phyloP scores from a whole-genome alignment of 2,888 invertebrate genomes.

The Alloplasta piceator region DNA sequence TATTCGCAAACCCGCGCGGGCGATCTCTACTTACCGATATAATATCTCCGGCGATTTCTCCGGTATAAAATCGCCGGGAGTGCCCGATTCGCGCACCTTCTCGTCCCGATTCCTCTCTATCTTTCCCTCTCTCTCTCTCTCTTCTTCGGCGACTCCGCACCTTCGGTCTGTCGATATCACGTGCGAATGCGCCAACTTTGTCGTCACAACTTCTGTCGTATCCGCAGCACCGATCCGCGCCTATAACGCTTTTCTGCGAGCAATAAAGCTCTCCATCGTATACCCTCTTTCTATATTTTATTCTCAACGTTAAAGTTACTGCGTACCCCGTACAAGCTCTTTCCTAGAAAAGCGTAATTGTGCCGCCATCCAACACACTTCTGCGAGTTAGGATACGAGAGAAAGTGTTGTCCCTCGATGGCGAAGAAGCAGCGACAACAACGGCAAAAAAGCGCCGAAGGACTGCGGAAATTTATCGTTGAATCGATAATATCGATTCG shows the following conservation, averaged over 20 bases:
- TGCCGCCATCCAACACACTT: constrained; percentile 29
- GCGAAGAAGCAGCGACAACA: no score
- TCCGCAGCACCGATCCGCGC: constrained; percentile 47
- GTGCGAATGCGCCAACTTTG: constrained; percentile 39
- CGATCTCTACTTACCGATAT: constrained; percentile 50
- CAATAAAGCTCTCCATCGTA: constrained; percentile 37
- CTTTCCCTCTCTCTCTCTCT: background rate
- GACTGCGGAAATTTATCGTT: constrained; percentile 57
- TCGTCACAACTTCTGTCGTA: constrained; percentile 57
- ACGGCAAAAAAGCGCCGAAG: background rate
- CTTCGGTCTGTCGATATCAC: constrained; percentile 44
- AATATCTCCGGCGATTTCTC: constrained; percentile 53
- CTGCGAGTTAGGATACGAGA: constrained; percentile 1
- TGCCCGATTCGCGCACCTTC: background rate
- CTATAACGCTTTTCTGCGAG: constrained; percentile 16
- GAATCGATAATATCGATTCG: constrained; percentile 57
- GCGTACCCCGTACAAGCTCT: constrained; percentile 38
- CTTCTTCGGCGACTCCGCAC: background rate
- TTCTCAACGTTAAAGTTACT: constrained; percentile 8
- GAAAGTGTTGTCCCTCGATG: background rate
- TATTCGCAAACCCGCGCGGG: constrained; percentile 30
- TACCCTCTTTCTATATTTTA: constrained; percentile 18
- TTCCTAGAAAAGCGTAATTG: constrained; percentile 65
- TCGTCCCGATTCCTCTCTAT: background rate
- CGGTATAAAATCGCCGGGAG: constrained; percentile 36